phyloP scores from a whole-genome alignment of 2,888 invertebrate genomes.

The Acronicta psi region DNA sequence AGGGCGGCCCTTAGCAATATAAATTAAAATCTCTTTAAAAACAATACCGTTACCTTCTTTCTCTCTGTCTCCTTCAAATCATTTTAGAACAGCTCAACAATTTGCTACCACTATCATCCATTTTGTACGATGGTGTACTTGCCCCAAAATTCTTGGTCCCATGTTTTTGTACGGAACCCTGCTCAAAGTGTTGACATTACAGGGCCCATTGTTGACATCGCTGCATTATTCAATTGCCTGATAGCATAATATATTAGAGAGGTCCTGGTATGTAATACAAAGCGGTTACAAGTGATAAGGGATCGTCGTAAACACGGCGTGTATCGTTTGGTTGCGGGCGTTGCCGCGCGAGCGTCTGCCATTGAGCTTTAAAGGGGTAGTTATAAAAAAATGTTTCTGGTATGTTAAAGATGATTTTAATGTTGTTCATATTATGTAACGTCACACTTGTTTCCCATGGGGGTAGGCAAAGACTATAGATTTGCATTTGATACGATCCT shows the following conservation, averaged over 20 bases:
- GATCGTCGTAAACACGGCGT: conserved; percentile 34
- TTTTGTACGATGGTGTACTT: conserved; percentile 38
- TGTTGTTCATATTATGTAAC: too few species aligned
- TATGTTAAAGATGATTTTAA: too few species aligned
- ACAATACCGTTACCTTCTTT: too few species aligned
- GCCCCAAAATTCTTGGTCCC: conserved; percentile 48
- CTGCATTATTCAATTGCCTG: conserved; percentile 62
- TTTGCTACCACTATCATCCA: conserved; percentile 7
- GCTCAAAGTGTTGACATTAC: conserved; percentile 54
- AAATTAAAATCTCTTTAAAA: too few species aligned
- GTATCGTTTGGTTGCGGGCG: conserved; percentile 34
- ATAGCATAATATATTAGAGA: conserved; percentile 53
- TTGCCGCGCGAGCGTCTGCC: conserved; percentile 9
- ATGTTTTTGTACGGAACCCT: conserved; percentile 57
- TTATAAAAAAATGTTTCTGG: conserved; percentile 3
- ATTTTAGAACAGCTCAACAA: not conserved
- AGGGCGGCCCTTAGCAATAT: too few species aligned
- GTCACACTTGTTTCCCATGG: too few species aligned
- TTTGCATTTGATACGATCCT: too few species aligned
- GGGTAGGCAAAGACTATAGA: too few species aligned
- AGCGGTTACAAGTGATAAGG: conserved; percentile 59
- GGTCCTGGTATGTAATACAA: conserved; percentile 56
- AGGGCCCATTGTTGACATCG: conserved; percentile 57
- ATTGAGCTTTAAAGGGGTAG: conserved; percentile 4
- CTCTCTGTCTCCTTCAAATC: too few species aligned